Conservation (phyloP, 2,888 invertebrate species). For the Agrochola macilenta region DNA sequence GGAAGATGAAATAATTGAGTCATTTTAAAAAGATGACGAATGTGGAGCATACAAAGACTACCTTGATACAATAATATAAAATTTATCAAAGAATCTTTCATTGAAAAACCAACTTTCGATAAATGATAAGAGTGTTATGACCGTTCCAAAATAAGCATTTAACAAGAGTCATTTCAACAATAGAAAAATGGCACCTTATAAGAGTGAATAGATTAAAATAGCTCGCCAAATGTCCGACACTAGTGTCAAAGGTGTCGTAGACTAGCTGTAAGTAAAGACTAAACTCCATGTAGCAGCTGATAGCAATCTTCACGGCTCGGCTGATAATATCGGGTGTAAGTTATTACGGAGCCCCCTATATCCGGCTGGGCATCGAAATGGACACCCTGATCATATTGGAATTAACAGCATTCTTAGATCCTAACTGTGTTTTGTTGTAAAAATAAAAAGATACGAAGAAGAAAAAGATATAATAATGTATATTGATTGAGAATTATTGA, state of each 20-base stretch:
- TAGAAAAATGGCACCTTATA: background rate
- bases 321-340: conserved; percentile 56
- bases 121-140: background rate
- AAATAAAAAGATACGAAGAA: background rate
- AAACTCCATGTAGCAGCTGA: conserved; percentile 48
- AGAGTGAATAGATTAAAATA: conserved; percentile 22
- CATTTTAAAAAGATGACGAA: background rate
- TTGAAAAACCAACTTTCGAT: background rate
- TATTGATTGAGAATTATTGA: background rate
- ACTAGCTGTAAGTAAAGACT: conserved; percentile 30
- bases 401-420: conserved; percentile 43
- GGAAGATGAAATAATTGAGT: background rate
- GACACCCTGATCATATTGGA: conserved; percentile 54
- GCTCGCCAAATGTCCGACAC: conserved; percentile 9
- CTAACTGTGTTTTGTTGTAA: conserved; percentile 17
- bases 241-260: conserved; percentile 25
- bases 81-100: background rate
- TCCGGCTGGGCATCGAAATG: conserved; percentile 51
- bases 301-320: conserved; percentile 59
- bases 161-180: background rate
- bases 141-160: background rate
- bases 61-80: too few relatives aligned
- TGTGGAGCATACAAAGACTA: too few relatives aligned
- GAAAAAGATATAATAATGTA: background rate
- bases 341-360: conserved; percentile 44